Percentiles rank a stretch among this genome's conserved stretches.
Evolutionary conservation across 2,113 vertebrate genomes (phyloP).

Genomic region (Boulengeromyrus knoepffleri): DNA sequence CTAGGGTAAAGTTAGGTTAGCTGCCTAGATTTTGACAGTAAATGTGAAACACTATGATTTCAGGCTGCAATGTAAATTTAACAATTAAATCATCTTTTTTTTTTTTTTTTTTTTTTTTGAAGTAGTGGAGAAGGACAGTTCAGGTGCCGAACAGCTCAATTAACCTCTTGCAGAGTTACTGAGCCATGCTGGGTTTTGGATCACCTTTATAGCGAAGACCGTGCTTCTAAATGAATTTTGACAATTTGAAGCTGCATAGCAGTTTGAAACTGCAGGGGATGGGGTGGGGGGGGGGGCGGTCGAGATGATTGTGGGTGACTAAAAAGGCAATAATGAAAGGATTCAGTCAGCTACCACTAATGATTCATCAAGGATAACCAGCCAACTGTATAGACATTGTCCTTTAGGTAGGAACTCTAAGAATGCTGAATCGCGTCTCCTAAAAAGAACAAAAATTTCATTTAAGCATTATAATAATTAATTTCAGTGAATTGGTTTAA

Average conservation of each 20-base stretch:
- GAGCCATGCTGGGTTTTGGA: neutral
- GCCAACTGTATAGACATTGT: neutral
- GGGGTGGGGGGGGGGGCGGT: neutral
- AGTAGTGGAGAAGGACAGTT: neutral
- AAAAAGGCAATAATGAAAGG: neutral
- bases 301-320: constrained; percentile 12
- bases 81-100: neutral
- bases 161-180: neutral
- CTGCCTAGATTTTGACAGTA: neutral
- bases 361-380: constrained; percentile 7
- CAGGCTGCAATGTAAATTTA: neutral
- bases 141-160: neutral
- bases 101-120: neutral
- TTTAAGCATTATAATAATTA: neutral
- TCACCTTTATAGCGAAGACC: neutral
- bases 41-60: neutral
- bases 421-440: neutral
- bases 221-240: neutral
- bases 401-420: neutral
- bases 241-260: neutral
- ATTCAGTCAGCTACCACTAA: neutral
- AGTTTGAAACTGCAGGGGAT: neutral
- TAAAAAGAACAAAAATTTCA: neutral
- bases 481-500: neutral
- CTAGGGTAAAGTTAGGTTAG: neutral